Base-by-base conservation (phyloP, 2,797 vertebrate genomes). In the Sciurus carolinensis region DNA sequence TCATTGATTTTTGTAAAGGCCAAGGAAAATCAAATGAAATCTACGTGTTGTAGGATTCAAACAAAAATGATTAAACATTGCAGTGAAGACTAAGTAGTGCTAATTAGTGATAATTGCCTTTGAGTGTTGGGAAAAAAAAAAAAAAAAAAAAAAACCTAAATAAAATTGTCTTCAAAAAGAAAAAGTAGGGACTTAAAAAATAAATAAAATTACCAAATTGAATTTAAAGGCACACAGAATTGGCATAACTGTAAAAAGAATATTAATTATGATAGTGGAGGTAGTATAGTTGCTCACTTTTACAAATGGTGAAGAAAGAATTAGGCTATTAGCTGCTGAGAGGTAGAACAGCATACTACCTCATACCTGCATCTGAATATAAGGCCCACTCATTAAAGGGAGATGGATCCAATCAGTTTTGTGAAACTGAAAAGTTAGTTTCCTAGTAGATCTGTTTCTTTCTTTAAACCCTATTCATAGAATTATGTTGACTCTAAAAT, bases 11-110 rank as follows among this genome's bases (percentile, higher is more conserved):
- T 90, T 84, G 73, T 30, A 95, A 97, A 90, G 85, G 90, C 64
- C 82, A 96, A 59, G 18, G n/a, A 79, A 91, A 84, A 92, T 94
- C 42, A 96, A 97, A 90, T 86, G 90, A 94, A 95, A 85, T 93
- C 22, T 69, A 44, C 81, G 50, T 73, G 91, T 44, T 54, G 18
- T 33, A 79, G 18, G 15, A 57, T 92, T 95, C 69, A 94, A 69
- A 72, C 59, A 92, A 92, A 95, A 67, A 81, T 50, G 85, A 80
- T 85, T 89, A 94, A 79, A 42, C 64, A 88, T 72, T 77, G 57
- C 9, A 77, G 57, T 90, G 28, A 86, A 87, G 57, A 90, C 30
- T 62, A 90, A 90, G 4, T 69, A 11, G 69, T 75, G n/a, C 64
- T 92, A 95, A 95, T 95, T 86, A 88, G 73, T 88, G 72, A 66